Evolutionary conservation across 2,113 vertebrate species (phyloP).

Genomic region (Psittacula cyanocephala): DNA sequence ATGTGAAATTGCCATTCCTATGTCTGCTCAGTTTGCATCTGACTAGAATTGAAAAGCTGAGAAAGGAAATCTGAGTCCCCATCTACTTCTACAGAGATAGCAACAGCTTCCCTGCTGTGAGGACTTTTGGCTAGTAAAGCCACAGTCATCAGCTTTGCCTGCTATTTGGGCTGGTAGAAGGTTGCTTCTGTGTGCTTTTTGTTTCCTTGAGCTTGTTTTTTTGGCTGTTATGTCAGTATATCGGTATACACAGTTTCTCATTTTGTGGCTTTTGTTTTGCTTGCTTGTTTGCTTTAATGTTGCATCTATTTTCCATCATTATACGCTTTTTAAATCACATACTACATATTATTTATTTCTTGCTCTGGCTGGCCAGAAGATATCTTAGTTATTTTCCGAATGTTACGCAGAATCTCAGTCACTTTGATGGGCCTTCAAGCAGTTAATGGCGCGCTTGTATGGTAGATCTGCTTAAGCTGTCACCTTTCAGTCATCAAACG

Average conservation of each 20-base stretch:
- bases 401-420: not conserved
- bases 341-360: not conserved
- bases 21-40: not conserved
- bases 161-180: not conserved
- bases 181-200: not conserved
- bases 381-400: not conserved
- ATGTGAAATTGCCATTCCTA: not conserved
- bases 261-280: not conserved
- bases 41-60: constrained; percentile 4
- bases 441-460: not conserved
- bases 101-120: not conserved
- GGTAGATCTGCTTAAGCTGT: not conserved
- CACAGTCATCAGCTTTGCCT: not conserved
- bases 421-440: not conserved
- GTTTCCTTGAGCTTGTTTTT: not conserved
- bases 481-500: not conserved
- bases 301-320: not conserved
- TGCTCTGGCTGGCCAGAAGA: not conserved
- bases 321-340: not conserved
- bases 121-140: not conserved
- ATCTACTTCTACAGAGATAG: not conserved
- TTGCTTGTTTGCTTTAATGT: not conserved
- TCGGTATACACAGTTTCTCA: not conserved
- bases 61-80: not conserved
- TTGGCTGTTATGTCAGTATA: not conserved